phyloP scores from a whole-genome alignment of 1,140 invertebrate species.

The Rhyacophila brunnea region DNA sequence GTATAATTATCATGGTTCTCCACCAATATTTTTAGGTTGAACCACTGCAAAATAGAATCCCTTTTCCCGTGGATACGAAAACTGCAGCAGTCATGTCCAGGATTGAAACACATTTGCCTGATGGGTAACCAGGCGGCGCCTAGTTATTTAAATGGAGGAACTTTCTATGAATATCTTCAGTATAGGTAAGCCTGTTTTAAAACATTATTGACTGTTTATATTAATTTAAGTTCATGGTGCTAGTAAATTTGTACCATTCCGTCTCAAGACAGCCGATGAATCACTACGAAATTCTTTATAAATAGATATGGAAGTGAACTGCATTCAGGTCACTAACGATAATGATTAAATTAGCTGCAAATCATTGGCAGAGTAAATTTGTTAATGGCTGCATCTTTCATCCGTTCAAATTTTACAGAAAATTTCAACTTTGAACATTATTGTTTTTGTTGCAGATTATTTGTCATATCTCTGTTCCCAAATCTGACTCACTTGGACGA shows the following conservation, averaged over 20 bases:
- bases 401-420: no score
- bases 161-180: slow-evolving; percentile 72
- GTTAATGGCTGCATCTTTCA: no score
- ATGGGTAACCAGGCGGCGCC: slow-evolving; percentile 79
- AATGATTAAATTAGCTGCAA: no score
- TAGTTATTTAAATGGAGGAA: slow-evolving; percentile 71
- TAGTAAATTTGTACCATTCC: no score
- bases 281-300: no score
- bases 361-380: no score
- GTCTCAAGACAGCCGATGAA: no score
- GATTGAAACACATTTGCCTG: slow-evolving; percentile 66
- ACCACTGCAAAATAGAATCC: slow-evolving; percentile 70
- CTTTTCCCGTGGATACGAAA: slow-evolving; percentile 70
- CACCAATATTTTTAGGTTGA: slow-evolving; percentile 63
- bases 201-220: no score
- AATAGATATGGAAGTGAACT: no score
- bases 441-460: slow-evolving; percentile 59
- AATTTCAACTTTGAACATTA: no score
- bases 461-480: slow-evolving; percentile 68
- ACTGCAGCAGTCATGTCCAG: slow-evolving; percentile 63
- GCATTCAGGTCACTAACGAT: no score
- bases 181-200: slow-evolving; percentile 62
- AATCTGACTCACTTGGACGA: slow-evolving; percentile 66
- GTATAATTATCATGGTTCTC: no score
- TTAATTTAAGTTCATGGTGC: background rate